Percentiles rank a stretch among this genome's conserved stretches.
phyloP scores from a whole-genome alignment of 2,888 invertebrate genomes.

The Agrochola litura region DNA sequence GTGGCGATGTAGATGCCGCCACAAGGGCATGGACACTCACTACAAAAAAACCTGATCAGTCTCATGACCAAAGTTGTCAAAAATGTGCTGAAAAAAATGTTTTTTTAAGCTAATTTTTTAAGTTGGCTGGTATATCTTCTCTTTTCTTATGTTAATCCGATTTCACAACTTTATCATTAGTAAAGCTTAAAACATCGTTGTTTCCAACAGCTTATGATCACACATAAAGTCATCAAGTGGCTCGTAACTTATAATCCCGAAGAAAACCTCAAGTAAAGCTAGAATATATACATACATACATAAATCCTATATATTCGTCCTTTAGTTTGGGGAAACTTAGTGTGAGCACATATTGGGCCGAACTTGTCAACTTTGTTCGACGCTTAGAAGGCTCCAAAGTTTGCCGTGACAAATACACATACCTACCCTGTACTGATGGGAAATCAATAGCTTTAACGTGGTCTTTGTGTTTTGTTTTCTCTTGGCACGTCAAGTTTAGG shows the following conservation, averaged over 20 bases:
- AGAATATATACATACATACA: neutral
- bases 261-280: constrained; percentile 34
- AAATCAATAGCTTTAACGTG: constrained; percentile 76
- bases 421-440: constrained; percentile 74
- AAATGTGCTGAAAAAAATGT: too few relatives aligned
- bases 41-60: too few relatives aligned
- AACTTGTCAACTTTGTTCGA: constrained; percentile 63
- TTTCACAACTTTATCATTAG: neutral
- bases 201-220: neutral
- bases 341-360: constrained; percentile 61
- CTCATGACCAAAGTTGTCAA: too few relatives aligned
- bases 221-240: constrained; percentile 19
- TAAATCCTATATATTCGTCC: constrained; percentile 40
- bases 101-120: too few relatives aligned
- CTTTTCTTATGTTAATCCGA: too few relatives aligned
- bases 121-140: too few relatives aligned
- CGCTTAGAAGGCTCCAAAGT: constrained; percentile 69
- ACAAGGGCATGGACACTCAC: too few relatives aligned
- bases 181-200: neutral
- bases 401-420: constrained; percentile 79
- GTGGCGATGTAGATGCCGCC: too few relatives aligned
- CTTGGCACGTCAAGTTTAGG: constrained; percentile 27
- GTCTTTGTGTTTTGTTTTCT: constrained; percentile 55
- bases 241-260: constrained; percentile 29
- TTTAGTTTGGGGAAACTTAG: constrained; percentile 55